phyloP scores from a whole-genome alignment of 2,113 vertebrate genomes.

The Raphicerus campestris region DNA sequence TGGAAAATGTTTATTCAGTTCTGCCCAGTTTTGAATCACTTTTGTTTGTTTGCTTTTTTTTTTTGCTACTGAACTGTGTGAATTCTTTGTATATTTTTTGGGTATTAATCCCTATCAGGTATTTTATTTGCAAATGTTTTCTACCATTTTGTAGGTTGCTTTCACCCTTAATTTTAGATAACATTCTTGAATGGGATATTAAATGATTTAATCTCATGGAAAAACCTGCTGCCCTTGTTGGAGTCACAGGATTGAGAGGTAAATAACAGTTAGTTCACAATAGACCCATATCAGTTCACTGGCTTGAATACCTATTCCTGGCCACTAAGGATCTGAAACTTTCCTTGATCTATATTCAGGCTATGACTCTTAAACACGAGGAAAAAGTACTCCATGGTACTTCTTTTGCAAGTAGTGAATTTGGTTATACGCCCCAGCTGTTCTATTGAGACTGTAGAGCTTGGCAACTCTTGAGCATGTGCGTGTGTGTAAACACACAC shows the following conservation, averaged over 20 bases:
- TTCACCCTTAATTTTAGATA: not conserved
- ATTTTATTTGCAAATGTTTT: not conserved
- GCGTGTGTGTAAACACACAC: fast-evolving
- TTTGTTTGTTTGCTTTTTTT: not conserved
- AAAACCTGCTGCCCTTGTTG: not conserved
- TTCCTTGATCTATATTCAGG: not conserved
- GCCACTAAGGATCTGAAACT: not conserved
- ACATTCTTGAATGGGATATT: not conserved
- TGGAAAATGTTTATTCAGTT: not conserved
- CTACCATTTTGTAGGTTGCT: not conserved
- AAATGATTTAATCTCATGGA: not conserved
- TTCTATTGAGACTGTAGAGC: not conserved
- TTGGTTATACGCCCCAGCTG: not conserved
- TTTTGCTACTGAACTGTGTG: not conserved
- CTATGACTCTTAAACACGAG: not conserved
- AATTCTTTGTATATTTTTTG: not conserved
- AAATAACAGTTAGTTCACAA: not conserved
- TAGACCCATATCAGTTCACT: not conserved
- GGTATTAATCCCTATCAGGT: not conserved
- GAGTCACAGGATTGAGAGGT: not conserved
- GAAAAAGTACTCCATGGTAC: not conserved
- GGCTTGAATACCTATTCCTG: not conserved
- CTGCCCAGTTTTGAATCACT: not conserved
- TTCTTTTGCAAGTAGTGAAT: not conserved
- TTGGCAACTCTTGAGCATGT: not conserved